Conservation (phyloP, 53 echinoderm and acorn worm species). For the Luidia sarsii region DNA sequence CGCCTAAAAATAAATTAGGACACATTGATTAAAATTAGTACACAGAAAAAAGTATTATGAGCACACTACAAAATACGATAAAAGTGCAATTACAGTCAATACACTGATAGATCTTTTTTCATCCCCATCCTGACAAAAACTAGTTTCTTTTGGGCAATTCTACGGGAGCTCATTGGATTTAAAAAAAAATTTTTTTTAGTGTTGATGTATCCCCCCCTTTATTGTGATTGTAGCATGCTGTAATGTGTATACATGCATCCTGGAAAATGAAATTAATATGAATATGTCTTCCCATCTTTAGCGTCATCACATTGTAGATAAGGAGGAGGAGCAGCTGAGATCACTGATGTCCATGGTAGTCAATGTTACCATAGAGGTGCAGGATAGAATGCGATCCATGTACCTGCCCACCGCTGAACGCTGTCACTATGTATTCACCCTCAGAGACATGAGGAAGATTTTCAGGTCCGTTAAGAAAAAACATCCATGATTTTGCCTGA, state of each 20-base stretch:
- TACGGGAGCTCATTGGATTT: too few species aligned
- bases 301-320: slow-evolving; percentile 78
- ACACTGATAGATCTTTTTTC: too few species aligned
- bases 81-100: too few species aligned
- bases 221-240: neutral
- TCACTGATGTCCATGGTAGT: slow-evolving; percentile 92
- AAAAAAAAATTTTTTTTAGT: too few species aligned
- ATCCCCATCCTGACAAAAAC: too few species aligned
- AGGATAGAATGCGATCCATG: slow-evolving; percentile 92
- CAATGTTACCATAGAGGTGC: slow-evolving; percentile 92
- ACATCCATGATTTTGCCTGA: too few species aligned
- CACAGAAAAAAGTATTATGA: too few species aligned
- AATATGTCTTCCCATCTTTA: neutral
- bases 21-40: too few species aligned
- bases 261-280: too few species aligned
- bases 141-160: too few species aligned
- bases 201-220: neutral
- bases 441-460: slow-evolving; percentile 84
- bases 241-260: neutral
- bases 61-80: too few species aligned
- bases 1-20: too few species aligned
- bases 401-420: slow-evolving; percentile 91
- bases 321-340: slow-evolving; percentile 86
- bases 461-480: slow-evolving; percentile 78
- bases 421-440: slow-evolving; percentile 92